Evolutionary conservation across 2,113 vertebrate genomes (phyloP).

Genomic region (Deroptyus accipitrinus): DNA sequence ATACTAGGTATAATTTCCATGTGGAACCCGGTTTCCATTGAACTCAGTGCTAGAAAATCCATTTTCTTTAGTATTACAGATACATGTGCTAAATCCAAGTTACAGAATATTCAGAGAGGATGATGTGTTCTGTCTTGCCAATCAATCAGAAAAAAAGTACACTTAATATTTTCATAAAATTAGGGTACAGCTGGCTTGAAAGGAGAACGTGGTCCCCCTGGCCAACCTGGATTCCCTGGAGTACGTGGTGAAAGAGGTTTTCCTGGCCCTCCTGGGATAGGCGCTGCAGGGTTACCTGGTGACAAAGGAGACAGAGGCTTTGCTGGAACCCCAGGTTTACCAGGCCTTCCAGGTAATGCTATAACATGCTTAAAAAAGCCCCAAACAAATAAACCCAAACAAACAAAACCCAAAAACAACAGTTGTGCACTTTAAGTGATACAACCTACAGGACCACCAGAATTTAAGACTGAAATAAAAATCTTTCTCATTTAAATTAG

Average conservation of each 20-base stretch:
- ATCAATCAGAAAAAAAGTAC: background rate
- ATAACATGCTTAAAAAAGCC: background rate
- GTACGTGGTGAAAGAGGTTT: conserved; percentile 85
- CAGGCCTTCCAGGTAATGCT: conserved; percentile 83
- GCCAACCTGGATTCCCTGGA: conserved; percentile 82
- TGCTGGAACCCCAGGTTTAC: conserved; percentile 80
- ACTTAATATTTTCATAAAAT: background rate
- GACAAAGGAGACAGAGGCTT: conserved; percentile 88
- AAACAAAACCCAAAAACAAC: background rate
- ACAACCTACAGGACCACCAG: background rate
- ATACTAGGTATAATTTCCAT: background rate
- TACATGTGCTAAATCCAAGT: background rate
- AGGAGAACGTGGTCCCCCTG: conserved; percentile 88
- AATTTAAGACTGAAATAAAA: background rate
- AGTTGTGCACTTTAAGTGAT: background rate
- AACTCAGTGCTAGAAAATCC: background rate
- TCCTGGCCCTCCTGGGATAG: conserved; percentile 84
- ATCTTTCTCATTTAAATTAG: background rate
- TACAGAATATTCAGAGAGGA: background rate
- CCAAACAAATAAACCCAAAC: rapidly evolving
- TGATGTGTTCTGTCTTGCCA: background rate
- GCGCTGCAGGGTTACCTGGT: conserved; percentile 79
- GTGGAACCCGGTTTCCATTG: background rate
- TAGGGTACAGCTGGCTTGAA: conserved; percentile 88
- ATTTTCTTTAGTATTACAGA: background rate